phyloP scores from a whole-genome alignment of 2,113 vertebrate species.

The Chunga burmeisteri region DNA sequence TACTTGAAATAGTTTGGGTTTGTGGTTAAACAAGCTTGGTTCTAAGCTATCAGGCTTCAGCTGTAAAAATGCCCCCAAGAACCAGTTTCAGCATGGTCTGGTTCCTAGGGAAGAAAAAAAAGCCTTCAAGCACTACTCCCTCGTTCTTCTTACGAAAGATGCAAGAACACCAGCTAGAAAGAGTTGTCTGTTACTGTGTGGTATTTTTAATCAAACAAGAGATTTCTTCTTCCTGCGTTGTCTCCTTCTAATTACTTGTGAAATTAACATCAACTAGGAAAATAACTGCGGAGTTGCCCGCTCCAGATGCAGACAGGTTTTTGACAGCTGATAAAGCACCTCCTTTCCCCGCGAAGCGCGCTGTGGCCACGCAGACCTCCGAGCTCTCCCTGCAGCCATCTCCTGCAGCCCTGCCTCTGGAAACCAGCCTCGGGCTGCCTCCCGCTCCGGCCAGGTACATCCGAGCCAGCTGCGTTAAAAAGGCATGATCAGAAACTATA shows the following conservation, averaged over 20 bases:
- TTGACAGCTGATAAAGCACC: neutral
- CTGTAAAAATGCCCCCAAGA: neutral
- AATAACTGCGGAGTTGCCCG: neutral
- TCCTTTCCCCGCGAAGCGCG: neutral
- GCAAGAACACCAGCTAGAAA: neutral
- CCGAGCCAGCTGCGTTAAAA: neutral
- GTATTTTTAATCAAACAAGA: neutral
- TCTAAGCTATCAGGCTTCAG: neutral
- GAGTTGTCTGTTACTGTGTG: neutral
- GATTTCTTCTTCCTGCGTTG: neutral
- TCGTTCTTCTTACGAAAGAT: neutral
- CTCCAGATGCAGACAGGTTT: neutral
- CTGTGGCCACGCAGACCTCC: neutral
- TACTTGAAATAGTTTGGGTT: neutral
- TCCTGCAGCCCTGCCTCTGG: neutral
- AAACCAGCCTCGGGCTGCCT: neutral
- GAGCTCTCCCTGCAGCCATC: neutral
- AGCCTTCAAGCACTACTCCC: rapidly evolving
- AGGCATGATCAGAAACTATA: neutral
- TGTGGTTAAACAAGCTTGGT: neutral
- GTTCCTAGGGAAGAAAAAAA: neutral
- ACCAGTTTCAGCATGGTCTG: neutral
- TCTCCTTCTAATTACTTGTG: neutral
- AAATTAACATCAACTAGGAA: neutral
- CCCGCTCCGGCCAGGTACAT: constrained; percentile 30